Conservation (phyloP, 1,140 invertebrate genomes). For the Nautilus pompilius region DNA sequence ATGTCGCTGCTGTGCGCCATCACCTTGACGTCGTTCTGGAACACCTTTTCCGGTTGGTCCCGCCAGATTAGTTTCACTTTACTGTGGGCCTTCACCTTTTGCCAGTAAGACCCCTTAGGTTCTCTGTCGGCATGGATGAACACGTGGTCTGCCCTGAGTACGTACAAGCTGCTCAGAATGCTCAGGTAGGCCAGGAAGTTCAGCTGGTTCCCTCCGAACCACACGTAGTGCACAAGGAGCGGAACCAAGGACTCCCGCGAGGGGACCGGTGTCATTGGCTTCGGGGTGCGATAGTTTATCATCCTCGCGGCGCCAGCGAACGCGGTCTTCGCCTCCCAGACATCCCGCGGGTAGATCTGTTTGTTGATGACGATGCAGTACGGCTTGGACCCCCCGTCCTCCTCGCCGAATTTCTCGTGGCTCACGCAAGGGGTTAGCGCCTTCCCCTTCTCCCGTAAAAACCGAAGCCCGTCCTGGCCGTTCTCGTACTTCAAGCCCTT, state of each 20-base stretch:
- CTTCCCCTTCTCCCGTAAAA: not conserved
- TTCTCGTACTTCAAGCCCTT: not conserved
- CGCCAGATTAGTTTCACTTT: constrained; percentile 26
- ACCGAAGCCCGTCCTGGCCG: not conserved
- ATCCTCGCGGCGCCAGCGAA: constrained; percentile 16
- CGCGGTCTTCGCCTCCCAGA: constrained; percentile 9
- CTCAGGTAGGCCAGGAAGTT: constrained; percentile 40
- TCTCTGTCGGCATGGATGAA: constrained; percentile 33
- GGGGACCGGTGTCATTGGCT: constrained; percentile 10
- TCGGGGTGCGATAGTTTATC: constrained; percentile 18
- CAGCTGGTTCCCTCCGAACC: constrained; percentile 28
- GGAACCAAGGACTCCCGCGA: constrained; percentile 23
- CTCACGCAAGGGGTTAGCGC: not conserved
- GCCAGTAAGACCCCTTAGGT: constrained; percentile 29
- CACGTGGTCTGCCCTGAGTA: constrained; percentile 34
- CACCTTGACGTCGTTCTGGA: constrained; percentile 29
- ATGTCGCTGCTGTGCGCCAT: constrained; percentile 40
- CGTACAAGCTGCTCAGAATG: constrained; percentile 31
- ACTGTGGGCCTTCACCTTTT: constrained; percentile 22
- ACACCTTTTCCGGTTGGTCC: constrained; percentile 29
- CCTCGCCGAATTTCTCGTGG: not conserved
- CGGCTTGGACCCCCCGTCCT: no score
- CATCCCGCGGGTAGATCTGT: constrained; percentile 20
- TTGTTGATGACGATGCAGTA: constrained; percentile 13
- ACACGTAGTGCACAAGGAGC: constrained; percentile 39